phyloP scores from a whole-genome alignment of 2,888 invertebrate genomes.

The Agriopis aurantiaria region DNA sequence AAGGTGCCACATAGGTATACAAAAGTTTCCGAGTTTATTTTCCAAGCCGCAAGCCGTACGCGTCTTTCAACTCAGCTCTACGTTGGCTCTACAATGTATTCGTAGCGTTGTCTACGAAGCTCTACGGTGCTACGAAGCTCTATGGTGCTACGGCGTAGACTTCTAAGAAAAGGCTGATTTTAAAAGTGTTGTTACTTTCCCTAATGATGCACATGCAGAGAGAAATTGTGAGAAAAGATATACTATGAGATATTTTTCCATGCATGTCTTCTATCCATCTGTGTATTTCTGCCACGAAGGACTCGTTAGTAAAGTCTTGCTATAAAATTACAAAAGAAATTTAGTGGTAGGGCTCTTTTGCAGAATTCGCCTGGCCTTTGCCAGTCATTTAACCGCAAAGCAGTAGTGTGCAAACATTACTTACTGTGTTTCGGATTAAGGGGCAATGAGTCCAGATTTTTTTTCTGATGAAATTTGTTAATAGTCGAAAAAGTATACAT shows the following conservation, averaged over 20 bases:
- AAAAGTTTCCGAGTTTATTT: conserved; percentile 15
- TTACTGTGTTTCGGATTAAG: too few relatives aligned
- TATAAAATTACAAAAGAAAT: too few relatives aligned
- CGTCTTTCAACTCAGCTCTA: conserved; percentile 14
- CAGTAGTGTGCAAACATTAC: too few relatives aligned
- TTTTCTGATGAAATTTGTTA: too few relatives aligned
- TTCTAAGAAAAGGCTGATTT: neutral
- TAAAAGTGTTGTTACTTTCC: neutral
- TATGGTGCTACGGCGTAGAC: neutral
- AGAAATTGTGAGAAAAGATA: neutral
- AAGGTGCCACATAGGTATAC: neutral
- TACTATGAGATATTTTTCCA: neutral
- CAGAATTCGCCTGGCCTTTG: too few relatives aligned
- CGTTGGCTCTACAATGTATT: conserved; percentile 13
- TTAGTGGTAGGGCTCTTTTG: too few relatives aligned
- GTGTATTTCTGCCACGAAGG: neutral
- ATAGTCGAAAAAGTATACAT: too few relatives aligned
- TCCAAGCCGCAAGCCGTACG: conserved; percentile 10
- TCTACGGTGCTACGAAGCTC: conserved; percentile 6
- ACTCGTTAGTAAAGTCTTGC: too few relatives aligned
- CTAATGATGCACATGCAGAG: conserved; percentile 5
- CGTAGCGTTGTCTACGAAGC: conserved; percentile 14
- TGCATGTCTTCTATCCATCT: neutral
- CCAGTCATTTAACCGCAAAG: too few relatives aligned
- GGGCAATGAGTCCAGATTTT: too few relatives aligned